Percentiles rank a stretch among this genome's conserved stretches.
Conservation (phyloP, 2,888 invertebrate genomes). For the Sarcophaga carnaria region DNA sequence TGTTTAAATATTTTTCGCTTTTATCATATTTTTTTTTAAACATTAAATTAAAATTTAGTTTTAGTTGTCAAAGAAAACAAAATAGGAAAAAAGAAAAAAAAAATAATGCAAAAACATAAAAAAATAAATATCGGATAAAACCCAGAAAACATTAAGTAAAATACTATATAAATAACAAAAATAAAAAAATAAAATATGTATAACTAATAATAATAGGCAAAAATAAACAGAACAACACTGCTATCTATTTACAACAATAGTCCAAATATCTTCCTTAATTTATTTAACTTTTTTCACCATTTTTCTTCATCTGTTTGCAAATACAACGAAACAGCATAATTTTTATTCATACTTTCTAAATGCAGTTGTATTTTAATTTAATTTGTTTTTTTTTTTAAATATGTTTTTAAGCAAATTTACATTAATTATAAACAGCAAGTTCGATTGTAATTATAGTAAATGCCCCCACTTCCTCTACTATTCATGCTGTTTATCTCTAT, state of each 20-base stretch:
- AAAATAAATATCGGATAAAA: background rate
- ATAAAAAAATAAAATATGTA: constrained; percentile 3
- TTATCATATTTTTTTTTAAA: constrained; percentile 58
- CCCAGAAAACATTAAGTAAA: constrained; percentile 35
- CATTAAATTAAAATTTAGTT: constrained; percentile 69
- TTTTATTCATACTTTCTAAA: constrained; percentile 25
- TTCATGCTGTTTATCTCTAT: constrained; percentile 51
- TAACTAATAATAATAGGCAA: constrained; percentile 41
- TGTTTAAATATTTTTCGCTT: constrained; percentile 50
- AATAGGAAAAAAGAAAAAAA: background rate
- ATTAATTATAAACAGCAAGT: constrained; percentile 32
- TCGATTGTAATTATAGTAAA: constrained; percentile 29
- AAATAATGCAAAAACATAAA: background rate
- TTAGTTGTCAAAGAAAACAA: constrained; percentile 66
- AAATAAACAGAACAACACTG: constrained; percentile 47
- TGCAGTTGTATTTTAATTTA: constrained; percentile 29
- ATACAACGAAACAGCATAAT: constrained; percentile 59
- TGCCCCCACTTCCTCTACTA: constrained; percentile 1
- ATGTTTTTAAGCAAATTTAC: constrained; percentile 19
- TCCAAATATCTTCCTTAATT: constrained; percentile 39
- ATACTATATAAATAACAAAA: constrained; percentile 10
- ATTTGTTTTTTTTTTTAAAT: constrained; percentile 26
- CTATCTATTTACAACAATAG: constrained; percentile 53
- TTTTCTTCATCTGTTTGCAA: background rate
- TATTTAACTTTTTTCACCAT: background rate